Evolutionary conservation across 2,113 vertebrate species (phyloP).

Genomic region (Callionymus lyra): DNA sequence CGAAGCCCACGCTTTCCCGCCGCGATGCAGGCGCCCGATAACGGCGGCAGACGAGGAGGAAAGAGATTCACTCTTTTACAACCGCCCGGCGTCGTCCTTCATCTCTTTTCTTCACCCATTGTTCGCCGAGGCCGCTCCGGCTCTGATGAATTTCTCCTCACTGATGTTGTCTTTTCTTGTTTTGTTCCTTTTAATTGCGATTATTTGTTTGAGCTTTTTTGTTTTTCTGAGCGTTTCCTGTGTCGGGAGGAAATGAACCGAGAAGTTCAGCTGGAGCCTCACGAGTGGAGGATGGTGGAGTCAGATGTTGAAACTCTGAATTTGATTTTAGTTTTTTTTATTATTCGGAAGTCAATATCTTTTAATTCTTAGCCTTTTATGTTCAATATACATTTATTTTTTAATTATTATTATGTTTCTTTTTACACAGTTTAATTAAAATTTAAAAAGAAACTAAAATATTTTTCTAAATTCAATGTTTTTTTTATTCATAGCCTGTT

Average conservation of each 20-base stretch:
- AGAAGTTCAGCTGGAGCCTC: constrained; percentile 36
- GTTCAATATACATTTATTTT: no score
- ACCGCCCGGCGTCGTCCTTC: constrained; percentile 42
- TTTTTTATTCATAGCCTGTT: no score
- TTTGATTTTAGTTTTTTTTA: no score
- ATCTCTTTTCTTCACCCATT: constrained; percentile 52
- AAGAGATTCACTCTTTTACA: constrained; percentile 33
- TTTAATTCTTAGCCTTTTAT: no score
- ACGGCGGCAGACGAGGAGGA: constrained; percentile 44
- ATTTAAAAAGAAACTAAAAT: no score
- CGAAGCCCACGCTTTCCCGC: constrained; percentile 50
- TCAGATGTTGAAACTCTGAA: no score
- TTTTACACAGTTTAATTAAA: no score
- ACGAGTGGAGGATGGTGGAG: constrained; percentile 26
- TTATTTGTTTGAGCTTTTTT: constrained; percentile 52
- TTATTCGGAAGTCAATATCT: no score
- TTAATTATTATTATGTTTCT: no score
- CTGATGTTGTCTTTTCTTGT: constrained; percentile 65
- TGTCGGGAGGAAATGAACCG: constrained; percentile 41
- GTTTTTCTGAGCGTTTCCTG: constrained; percentile 59
- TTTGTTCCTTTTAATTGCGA: constrained; percentile 61
- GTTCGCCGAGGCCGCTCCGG: constrained; percentile 51
- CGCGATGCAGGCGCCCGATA: constrained; percentile 59
- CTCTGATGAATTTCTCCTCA: constrained; percentile 64
- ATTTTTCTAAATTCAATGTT: no score